Conservation (phyloP, 2,797 vertebrate species). For the Chelon labrosus region DNA sequence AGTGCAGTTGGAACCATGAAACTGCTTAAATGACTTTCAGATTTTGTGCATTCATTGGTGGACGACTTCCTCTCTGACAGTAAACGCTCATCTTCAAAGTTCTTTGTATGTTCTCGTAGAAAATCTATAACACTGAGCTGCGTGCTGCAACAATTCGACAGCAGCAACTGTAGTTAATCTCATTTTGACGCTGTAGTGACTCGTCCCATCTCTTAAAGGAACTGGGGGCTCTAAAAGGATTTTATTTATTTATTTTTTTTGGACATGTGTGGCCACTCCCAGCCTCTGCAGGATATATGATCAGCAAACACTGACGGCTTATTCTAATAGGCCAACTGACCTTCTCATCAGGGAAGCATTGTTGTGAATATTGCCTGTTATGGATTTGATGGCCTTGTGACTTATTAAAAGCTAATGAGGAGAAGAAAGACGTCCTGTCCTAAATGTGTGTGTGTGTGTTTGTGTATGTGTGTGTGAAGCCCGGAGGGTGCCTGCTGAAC, state of each 20-base stretch:
- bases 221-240: slow-evolving; percentile 14
- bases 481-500: slow-evolving; percentile 28
- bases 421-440: slow-evolving; percentile 49
- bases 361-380: slow-evolving; percentile 58
- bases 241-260: background rate
- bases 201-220: background rate
- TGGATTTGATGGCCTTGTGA: slow-evolving; percentile 64
- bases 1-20: background rate
- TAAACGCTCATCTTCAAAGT: background rate
- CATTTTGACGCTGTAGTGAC: background rate
- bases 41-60: too few relatives aligned
- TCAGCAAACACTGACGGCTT: slow-evolving; percentile 26
- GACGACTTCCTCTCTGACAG: too few relatives aligned
- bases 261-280: slow-evolving; percentile 16
- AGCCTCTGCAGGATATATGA: slow-evolving; percentile 20
- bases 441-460: slow-evolving; percentile 39
- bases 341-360: slow-evolving; percentile 59
- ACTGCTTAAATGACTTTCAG: background rate
- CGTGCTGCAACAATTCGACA: background rate
- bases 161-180: background rate
- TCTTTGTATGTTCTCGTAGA: background rate
- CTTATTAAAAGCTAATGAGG: slow-evolving; percentile 65
- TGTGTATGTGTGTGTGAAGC: slow-evolving; percentile 36
- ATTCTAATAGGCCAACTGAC: slow-evolving; percentile 56
- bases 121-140: too few relatives aligned